Percentiles rank a stretch among this genome's conserved stretches.
phyloP scores from a whole-genome alignment of 2,888 invertebrate genomes.

The Drosophila nigricruria region DNA sequence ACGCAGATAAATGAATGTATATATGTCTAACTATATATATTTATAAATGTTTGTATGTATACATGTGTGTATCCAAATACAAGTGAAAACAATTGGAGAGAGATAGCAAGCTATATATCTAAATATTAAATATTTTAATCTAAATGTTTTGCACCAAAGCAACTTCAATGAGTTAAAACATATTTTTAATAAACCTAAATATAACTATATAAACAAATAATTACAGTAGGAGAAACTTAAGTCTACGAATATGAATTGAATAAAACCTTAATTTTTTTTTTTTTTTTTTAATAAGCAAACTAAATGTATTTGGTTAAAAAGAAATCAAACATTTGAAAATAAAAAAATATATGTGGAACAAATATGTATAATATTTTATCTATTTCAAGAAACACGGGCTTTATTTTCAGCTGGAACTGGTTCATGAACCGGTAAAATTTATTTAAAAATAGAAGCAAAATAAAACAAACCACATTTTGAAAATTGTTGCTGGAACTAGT shows the following conservation, averaged over 20 bases:
- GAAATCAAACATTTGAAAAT: neutral
- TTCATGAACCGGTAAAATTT: neutral
- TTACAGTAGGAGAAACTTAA: neutral
- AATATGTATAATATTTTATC: neutral
- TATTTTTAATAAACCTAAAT: neutral
- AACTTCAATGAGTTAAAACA: constrained; percentile 13
- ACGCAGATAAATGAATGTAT: neutral
- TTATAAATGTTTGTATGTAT: neutral
- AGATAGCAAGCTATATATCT: neutral
- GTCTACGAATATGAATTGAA: too few species aligned
- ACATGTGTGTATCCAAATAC: neutral
- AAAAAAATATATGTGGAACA: neutral
- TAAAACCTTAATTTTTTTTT: too few species aligned
- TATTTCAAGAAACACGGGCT: neutral
- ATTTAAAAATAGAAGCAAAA: too few species aligned
- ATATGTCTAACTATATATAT: constrained; percentile 1
- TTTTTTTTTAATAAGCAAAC: too few species aligned
- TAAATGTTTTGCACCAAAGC: constrained; percentile 17
- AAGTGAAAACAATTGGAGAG: neutral
- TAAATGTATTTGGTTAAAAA: neutral
- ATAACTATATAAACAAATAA: neutral
- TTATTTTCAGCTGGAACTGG: neutral
- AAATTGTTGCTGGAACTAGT: neutral
- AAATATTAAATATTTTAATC: constrained; percentile 4
- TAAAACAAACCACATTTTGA: too few species aligned